Conservation (phyloP, 2,113 vertebrate genomes). For the Paralichthys olivaceus region DNA sequence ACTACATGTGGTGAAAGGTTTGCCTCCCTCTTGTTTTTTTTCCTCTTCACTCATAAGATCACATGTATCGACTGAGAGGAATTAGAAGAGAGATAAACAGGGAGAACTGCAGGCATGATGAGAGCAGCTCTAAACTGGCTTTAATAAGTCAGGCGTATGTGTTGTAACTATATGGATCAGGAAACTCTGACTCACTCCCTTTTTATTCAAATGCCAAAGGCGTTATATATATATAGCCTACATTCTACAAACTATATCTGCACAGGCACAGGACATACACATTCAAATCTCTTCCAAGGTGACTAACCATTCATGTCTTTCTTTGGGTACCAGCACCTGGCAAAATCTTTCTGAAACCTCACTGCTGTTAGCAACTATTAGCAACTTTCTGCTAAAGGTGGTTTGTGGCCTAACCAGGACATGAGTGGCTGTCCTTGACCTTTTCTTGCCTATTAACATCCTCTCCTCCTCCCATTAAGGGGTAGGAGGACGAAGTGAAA, state of each 20-base stretch:
- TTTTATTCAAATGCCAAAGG: slow-evolving; percentile 42
- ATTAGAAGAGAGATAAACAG: slow-evolving; percentile 21
- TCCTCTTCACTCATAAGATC: slow-evolving; percentile 32
- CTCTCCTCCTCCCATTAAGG: slow-evolving; percentile 67
- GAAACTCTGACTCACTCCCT: slow-evolving; percentile 58
- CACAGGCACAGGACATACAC: not conserved
- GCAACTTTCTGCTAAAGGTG: slow-evolving; percentile 24
- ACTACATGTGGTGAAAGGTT: slow-evolving; percentile 19
- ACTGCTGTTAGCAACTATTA: slow-evolving; percentile 35
- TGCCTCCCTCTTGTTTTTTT: not conserved
- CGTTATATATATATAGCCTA: not conserved
- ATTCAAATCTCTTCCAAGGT: not conserved
- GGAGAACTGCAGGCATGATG: slow-evolving; percentile 40
- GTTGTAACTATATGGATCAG: slow-evolving; percentile 67
- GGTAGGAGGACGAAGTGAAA: slow-evolving; percentile 53
- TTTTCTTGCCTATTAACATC: slow-evolving; percentile 76
- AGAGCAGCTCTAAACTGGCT: slow-evolving; percentile 41
- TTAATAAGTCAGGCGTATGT: slow-evolving; percentile 61
- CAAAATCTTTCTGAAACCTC: not conserved
- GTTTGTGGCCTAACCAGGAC: slow-evolving; percentile 52
- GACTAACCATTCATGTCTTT: slow-evolving; percentile 6
- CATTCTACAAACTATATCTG: not conserved
- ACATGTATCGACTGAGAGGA: slow-evolving; percentile 21
- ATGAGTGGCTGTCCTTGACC: slow-evolving; percentile 74
- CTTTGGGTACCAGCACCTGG: not conserved